Percentiles rank a stretch among this genome's conserved stretches.
Conservation (phyloP, 2,888 invertebrate genomes). For the Catocala sponsa region DNA sequence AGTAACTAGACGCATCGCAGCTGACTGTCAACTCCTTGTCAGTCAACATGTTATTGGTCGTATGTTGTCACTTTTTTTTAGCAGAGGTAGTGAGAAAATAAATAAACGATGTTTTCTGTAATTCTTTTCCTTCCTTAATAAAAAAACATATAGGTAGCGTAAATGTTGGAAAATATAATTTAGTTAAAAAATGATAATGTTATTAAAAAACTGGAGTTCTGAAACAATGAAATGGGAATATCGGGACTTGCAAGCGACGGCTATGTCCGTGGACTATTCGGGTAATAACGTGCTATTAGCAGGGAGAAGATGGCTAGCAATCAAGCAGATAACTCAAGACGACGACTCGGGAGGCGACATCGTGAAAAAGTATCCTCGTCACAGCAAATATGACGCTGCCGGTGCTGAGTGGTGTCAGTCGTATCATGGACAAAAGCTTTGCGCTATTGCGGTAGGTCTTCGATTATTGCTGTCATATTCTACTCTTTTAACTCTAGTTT, state of each 20-base stretch:
- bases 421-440: slow-evolving; percentile 92
- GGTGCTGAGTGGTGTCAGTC: slow-evolving; percentile 97
- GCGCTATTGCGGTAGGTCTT: slow-evolving; percentile 93
- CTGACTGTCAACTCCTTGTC: too few relatives aligned
- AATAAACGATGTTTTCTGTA: slow-evolving; percentile 8
- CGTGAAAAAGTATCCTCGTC: slow-evolving; percentile 93
- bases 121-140: neutral
- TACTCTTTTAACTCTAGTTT: neutral
- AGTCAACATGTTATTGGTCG: too few relatives aligned
- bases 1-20: too few relatives aligned
- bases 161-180: slow-evolving; percentile 7
- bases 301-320: slow-evolving; percentile 93
- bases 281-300: slow-evolving; percentile 95
- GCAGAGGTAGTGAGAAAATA: slow-evolving; percentile 1
- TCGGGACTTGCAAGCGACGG: slow-evolving; percentile 95
- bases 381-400: slow-evolving; percentile 97
- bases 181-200: slow-evolving; percentile 37
- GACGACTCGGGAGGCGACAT: slow-evolving; percentile 90
- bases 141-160: slow-evolving; percentile 22
- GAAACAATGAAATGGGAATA: slow-evolving; percentile 91
- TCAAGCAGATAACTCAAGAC: slow-evolving; percentile 91
- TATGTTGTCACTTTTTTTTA: too few relatives aligned
- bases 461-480: neutral
- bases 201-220: slow-evolving; percentile 86
- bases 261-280: slow-evolving; percentile 96